Evolutionary conservation across 2,797 vertebrate species (phyloP), one percentile per base, ranked within the genome.

Genomic region (Nannoperca australis): DNA sequence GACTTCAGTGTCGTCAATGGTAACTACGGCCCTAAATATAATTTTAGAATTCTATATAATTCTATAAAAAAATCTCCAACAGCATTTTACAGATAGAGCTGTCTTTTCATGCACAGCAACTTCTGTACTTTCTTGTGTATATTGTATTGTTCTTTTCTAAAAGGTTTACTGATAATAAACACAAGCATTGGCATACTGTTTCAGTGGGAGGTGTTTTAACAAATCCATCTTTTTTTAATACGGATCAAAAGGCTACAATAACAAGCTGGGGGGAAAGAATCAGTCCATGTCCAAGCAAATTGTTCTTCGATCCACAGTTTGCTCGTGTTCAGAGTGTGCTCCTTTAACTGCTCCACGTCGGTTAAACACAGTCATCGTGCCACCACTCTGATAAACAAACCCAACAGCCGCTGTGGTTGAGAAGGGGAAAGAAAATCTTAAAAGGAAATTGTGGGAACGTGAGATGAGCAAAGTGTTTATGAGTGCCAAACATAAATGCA

Each of bases 241-340:
- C 70, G 67, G 61, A 47, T 69, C 54, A 84, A 76, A 77, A 74
- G 49, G 86, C 81, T 87, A 86, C 81, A 85, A 40, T 63, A 59
- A 81, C 54, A 76, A 62, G 64, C 63, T 18, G n/a, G 45, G 32
- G 27, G 6, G 6, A 10, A 15, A 27, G 22, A 65, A 71, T 12
- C 0, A 49, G 49, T 70, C 36, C 60, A 75, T 62, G 55, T 76
- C 61, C 17, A 34, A 40, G 51, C 38, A 76, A 68, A 79, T 60
- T 51, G 7, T 56, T 71, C 56, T 80, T 47, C 9, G 47, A 10
- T 77, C n/a, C 40, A 70, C 66, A 62, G n/a, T 79, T 81, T 73
- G 56, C 32, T 77, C 50, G n/a, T 49, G 53, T 70, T 81, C 9
- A 22, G 20, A 78, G 9, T 65, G 54, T 85, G 88, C 81, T 84